Percentiles rank a stretch among this genome's conserved stretches.
phyloP scores from a whole-genome alignment of 2,888 invertebrate species.

The Gymnoscelis rufifasciata region DNA sequence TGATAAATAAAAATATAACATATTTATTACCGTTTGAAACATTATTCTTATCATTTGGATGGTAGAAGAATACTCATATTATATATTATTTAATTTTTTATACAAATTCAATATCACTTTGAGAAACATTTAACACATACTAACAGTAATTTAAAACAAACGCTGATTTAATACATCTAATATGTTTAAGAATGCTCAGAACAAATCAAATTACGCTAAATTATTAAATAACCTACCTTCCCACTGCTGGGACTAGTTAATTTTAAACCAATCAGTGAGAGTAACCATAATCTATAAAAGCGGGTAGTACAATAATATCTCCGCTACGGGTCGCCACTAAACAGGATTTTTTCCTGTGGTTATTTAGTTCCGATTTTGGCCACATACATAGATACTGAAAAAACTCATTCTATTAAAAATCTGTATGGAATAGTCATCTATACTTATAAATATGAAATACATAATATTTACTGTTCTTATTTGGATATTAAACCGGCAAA shows the following conservation, averaged over 20 bases:
- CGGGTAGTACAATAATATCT: too few species aligned
- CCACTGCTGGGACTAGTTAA: conserved; percentile 5
- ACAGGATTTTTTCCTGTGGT: too few species aligned
- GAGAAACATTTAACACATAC: conserved; percentile 32
- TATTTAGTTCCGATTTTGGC: too few species aligned
- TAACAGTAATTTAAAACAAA: conserved; percentile 34
- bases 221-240: not conserved
- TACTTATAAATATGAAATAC: too few species aligned
- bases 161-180: conserved; percentile 6
- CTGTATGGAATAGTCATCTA: too few species aligned
- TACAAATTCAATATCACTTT: conserved; percentile 19
- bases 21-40: not conserved
- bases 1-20: not conserved
- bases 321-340: too few species aligned
- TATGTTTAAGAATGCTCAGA: not conserved
- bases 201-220: conserved; percentile 1
- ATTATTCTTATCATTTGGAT: conserved; percentile 4
- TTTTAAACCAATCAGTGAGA: conserved; percentile 2
- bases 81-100: conserved; percentile 17
- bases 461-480: too few species aligned
- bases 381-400: too few species aligned
- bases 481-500: too few species aligned
- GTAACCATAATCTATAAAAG: too few species aligned
- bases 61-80: conserved; percentile 9
- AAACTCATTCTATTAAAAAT: too few species aligned